phyloP scores from a whole-genome alignment of 2,888 invertebrate genomes.

The Cotesia congregata region DNA sequence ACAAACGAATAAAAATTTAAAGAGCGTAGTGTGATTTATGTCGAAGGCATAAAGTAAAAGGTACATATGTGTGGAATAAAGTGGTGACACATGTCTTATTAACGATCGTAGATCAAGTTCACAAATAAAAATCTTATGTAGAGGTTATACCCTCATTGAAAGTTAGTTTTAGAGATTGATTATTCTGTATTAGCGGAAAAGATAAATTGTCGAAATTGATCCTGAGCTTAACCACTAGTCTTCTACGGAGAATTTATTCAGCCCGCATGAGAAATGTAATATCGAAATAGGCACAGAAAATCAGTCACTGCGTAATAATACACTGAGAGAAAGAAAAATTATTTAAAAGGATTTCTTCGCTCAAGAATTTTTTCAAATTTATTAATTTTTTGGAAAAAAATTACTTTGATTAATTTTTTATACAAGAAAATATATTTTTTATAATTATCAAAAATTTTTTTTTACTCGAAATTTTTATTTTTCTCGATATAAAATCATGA shows the following conservation, averaged over 20 bases:
- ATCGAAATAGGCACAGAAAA: too few relatives aligned
- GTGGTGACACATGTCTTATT: constrained; percentile 26
- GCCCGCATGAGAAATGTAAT: not conserved
- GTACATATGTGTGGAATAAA: not conserved
- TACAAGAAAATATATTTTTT: too few relatives aligned
- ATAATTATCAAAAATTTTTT: too few relatives aligned
- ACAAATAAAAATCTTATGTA: constrained; percentile 21
- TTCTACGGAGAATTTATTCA: not conserved
- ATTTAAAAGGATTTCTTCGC: too few relatives aligned
- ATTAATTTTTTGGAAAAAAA: too few relatives aligned
- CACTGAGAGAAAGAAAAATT: too few relatives aligned
- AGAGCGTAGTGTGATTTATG: constrained; percentile 24
- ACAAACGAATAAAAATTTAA: constrained; percentile 7
- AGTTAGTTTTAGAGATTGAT: constrained; percentile 16
- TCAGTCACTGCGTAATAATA: too few relatives aligned
- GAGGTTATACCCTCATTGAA: constrained; percentile 17
- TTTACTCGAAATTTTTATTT: too few relatives aligned
- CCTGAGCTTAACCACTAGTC: not conserved
- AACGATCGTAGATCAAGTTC: constrained; percentile 27
- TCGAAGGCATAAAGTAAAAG: constrained; percentile 21
- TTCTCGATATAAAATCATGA: too few relatives aligned
- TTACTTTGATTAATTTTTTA: too few relatives aligned
- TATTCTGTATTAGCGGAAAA: constrained; percentile 12
- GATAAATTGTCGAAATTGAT: constrained; percentile 3
- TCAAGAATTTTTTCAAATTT: too few relatives aligned